A percentile compares a stretch with the other conserved stretches of the same genome.
phyloP scores from a whole-genome alignment of 1,140 invertebrate genomes.

The Tenebrio molitor region DNA sequence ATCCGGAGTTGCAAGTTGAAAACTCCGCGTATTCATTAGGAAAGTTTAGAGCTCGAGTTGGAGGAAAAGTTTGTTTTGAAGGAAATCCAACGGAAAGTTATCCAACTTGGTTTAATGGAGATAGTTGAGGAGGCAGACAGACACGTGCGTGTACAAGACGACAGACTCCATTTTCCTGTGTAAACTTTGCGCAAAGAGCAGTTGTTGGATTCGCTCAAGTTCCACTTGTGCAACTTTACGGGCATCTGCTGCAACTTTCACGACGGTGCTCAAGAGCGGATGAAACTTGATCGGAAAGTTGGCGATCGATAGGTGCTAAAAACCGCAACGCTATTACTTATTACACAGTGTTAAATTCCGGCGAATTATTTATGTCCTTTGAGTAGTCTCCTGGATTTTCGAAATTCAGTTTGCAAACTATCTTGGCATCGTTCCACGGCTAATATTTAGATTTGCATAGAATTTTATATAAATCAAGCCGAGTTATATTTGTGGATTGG shows the following conservation, averaged over 20 bases:
- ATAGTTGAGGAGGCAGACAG: constrained; percentile 46
- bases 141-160: constrained; percentile 1
- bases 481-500: constrained; percentile 43
- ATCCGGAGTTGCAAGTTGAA: constrained; percentile 43
- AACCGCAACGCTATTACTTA: constrained; percentile 1
- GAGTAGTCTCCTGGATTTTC: background rate
- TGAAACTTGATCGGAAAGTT: constrained; percentile 1
- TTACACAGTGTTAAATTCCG: background rate
- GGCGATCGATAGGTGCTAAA: constrained; percentile 23
- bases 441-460: constrained; percentile 45
- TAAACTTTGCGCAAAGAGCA: constrained; percentile 13
- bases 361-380: constrained; percentile 18
- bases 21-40: constrained; percentile 51
- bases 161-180: constrained; percentile 36
- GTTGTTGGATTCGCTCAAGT: constrained; percentile 16
- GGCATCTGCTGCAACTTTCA: constrained; percentile 12
- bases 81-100: constrained; percentile 41
- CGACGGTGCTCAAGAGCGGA: constrained; percentile 4
- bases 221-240: constrained; percentile 8
- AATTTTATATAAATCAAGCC: constrained; percentile 43
- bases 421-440: constrained; percentile 39
- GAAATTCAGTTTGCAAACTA: constrained; percentile 43
- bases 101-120: constrained; percentile 53
- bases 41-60: constrained; percentile 43
- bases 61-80: constrained; percentile 44